Evolutionary conservation across 2,888 invertebrate genomes (phyloP).

Genomic region (Eupelmus urozonus): DNA sequence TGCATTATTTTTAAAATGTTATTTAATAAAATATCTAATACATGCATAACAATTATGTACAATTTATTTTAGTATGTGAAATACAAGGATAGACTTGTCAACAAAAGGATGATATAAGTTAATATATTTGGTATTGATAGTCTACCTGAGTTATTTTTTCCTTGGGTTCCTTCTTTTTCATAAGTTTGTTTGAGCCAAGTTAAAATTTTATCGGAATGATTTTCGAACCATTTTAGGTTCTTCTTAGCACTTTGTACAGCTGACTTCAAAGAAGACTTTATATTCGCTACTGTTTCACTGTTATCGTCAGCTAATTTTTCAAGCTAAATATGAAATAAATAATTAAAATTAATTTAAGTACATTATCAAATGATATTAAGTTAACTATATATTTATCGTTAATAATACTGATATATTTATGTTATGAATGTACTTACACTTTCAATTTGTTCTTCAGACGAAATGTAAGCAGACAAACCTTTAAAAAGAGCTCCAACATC

Average conservation of each 20-base stretch:
- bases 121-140: not conserved
- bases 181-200: slow-evolving; percentile 53
- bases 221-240: slow-evolving; percentile 58
- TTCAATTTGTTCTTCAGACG: slow-evolving; percentile 60
- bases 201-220: slow-evolving; percentile 46
- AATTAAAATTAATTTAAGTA: too few relatives aligned
- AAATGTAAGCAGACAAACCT: slow-evolving; percentile 61
- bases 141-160: not conserved
- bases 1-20: not conserved
- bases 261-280: slow-evolving; percentile 1
- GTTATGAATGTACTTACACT: slow-evolving; percentile 61
- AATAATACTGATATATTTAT: too few relatives aligned
- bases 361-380: too few relatives aligned
- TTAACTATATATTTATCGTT: too few relatives aligned
- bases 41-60: not conserved
- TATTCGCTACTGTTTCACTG: not conserved
- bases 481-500: slow-evolving; percentile 63
- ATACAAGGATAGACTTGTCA: not conserved
- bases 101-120: not conserved
- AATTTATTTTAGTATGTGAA: not conserved
- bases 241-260: slow-evolving; percentile 52
- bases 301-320: slow-evolving; percentile 53
- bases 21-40: too few relatives aligned
- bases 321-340: too few relatives aligned
- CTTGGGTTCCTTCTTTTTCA: too few relatives aligned